Evolutionary conservation across 2,888 invertebrate species (phyloP).

Genomic region (Tenthredo distinguenda): DNA sequence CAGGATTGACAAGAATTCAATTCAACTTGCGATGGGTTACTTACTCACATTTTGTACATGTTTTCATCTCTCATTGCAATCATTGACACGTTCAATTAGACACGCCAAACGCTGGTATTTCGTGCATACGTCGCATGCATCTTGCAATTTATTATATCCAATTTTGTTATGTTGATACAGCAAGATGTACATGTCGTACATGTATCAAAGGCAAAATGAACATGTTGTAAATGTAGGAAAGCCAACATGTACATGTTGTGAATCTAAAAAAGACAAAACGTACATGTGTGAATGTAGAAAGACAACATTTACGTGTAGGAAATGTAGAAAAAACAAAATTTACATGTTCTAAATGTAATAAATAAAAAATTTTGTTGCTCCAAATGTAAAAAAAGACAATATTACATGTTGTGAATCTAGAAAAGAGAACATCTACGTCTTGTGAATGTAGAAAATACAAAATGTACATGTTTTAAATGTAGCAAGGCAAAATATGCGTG

Average conservation of each 20-base stretch:
- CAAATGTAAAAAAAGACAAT: too few species aligned
- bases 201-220: background rate
- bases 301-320: background rate
- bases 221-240: background rate
- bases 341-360: background rate
- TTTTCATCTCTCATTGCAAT: background rate
- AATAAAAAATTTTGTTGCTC: background rate
- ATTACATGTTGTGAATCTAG: background rate
- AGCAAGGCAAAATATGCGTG: background rate
- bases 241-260: background rate
- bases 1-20: background rate
- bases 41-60: background rate
- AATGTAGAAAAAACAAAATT: background rate
- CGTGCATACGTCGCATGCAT: background rate
- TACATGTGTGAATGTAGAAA: background rate
- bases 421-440: background rate
- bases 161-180: too few species aligned
- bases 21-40: background rate
- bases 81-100: background rate
- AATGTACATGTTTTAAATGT: background rate
- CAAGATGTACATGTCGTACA: background rate
- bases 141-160: background rate
- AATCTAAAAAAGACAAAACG: background rate
- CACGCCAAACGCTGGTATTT: background rate
- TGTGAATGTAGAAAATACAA: background rate